These are phyloP conservation scores for Sebastes oblongus DNA, from an alignment of 2,797 vertebrate species.

Conservation along the genomic window DNA sequence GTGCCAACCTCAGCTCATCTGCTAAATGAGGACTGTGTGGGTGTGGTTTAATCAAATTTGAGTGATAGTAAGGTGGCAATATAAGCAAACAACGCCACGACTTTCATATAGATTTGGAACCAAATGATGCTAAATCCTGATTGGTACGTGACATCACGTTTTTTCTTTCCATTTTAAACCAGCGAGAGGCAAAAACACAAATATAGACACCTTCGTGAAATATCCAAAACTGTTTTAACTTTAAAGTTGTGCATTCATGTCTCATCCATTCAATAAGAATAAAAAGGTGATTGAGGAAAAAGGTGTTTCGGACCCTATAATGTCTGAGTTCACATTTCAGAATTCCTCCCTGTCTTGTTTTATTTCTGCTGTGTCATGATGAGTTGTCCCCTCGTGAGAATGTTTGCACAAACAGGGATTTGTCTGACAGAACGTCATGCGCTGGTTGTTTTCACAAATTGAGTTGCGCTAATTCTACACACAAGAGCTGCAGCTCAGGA, in stretches of 20 bases:
- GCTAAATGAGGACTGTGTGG: neutral
- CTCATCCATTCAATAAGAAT: neutral
- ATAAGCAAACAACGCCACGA: neutral
- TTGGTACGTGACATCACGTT: neutral
- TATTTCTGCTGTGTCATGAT: constrained; percentile 39
- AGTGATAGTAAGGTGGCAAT: neutral
- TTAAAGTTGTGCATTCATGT: neutral
- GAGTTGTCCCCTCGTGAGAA: constrained; percentile 42
- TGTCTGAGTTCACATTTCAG: neutral
- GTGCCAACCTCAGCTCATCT: neutral
- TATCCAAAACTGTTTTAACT: neutral
- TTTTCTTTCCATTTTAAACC: neutral
- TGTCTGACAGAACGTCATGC: constrained; percentile 62
- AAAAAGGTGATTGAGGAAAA: neutral
- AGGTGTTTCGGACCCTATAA: neutral
- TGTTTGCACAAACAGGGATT: constrained; percentile 58
- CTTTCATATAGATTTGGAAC: neutral
- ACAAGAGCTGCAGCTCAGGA: constrained; percentile 39
- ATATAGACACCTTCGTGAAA: neutral
- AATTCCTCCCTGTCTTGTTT: neutral
- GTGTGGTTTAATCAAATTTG: neutral
- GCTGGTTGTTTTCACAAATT: constrained; percentile 71
- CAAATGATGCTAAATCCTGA: neutral
- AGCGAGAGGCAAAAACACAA: neutral
- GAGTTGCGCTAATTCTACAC: constrained; percentile 65